phyloP scores from a whole-genome alignment of 2,888 invertebrate genomes.

The Ecdyonurus torrentis region DNA sequence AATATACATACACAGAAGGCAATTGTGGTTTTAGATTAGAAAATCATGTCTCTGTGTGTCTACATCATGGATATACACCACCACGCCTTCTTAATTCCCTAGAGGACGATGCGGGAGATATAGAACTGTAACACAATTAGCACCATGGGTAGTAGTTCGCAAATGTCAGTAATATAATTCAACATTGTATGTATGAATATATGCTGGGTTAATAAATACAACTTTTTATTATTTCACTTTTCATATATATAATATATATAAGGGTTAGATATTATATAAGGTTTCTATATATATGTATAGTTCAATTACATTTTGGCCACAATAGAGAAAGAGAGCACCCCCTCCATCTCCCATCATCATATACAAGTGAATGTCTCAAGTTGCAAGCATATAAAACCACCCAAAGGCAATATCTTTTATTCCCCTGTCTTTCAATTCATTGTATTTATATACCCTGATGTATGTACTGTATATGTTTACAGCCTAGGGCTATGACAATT shows the following conservation, averaged over 20 bases:
- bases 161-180: background rate
- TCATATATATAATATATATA: background rate
- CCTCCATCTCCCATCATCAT: background rate
- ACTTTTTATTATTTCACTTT: background rate
- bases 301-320: background rate
- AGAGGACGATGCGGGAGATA: background rate
- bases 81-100: too few species aligned
- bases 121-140: background rate
- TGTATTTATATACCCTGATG: background rate
- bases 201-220: background rate
- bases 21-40: too few species aligned
- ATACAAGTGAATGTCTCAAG: background rate
- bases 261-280: background rate
- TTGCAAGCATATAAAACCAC: background rate
- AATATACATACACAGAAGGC: too few species aligned
- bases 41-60: too few species aligned
- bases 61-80: too few species aligned
- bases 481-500: too few species aligned
- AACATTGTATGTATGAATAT: too few species aligned
- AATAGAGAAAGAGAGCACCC: background rate
- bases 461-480: background rate
- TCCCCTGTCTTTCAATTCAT: too few species aligned
- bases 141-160: background rate
- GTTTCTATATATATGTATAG: background rate
- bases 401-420: too few species aligned